Percentiles rank a stretch among this genome's conserved stretches.
Conservation (phyloP, 2,797 vertebrate genomes). For the Parauchenoglanis punctatus region DNA sequence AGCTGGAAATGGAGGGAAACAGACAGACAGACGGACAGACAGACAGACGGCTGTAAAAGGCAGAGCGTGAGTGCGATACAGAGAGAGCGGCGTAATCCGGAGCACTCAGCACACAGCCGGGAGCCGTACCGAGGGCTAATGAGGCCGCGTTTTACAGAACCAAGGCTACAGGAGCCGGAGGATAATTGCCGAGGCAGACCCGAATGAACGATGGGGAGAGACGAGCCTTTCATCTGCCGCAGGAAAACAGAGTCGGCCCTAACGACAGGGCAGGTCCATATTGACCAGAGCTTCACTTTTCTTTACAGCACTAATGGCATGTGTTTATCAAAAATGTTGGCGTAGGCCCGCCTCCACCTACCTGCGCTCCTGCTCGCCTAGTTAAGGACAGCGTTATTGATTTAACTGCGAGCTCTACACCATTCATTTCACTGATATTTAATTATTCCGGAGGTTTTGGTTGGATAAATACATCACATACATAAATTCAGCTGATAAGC, state of each 20-base stretch:
- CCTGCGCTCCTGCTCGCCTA: constrained; percentile 8
- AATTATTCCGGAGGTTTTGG: background rate
- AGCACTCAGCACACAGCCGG: constrained; percentile 33
- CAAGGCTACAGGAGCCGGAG: constrained; percentile 11
- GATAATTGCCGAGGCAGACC: constrained; percentile 52
- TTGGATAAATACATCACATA: background rate
- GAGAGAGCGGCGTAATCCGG: constrained; percentile 16
- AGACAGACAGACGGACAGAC: background rate
- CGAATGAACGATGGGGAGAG: constrained; percentile 38
- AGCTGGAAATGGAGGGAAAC: background rate
- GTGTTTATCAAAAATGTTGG: constrained; percentile 55
- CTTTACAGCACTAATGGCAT: constrained; percentile 52
- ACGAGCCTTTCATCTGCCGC: constrained; percentile 53
- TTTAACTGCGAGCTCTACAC: background rate
- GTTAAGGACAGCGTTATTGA: background rate
- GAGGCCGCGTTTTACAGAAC: constrained; percentile 36
- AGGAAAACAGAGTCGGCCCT: constrained; percentile 27
- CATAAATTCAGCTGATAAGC: background rate
- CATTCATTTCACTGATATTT: background rate
- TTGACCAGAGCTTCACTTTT: constrained; percentile 54
- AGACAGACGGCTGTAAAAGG: constrained; percentile 15
- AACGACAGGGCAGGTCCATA: constrained; percentile 51
- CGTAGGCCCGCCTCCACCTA: constrained; percentile 36
- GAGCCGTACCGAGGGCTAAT: constrained; percentile 44
- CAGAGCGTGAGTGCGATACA: background rate